A percentile compares a stretch with the other conserved stretches of the same genome.
phyloP scores from a whole-genome alignment of 2,113 vertebrate species.

The Candoia aspera region DNA sequence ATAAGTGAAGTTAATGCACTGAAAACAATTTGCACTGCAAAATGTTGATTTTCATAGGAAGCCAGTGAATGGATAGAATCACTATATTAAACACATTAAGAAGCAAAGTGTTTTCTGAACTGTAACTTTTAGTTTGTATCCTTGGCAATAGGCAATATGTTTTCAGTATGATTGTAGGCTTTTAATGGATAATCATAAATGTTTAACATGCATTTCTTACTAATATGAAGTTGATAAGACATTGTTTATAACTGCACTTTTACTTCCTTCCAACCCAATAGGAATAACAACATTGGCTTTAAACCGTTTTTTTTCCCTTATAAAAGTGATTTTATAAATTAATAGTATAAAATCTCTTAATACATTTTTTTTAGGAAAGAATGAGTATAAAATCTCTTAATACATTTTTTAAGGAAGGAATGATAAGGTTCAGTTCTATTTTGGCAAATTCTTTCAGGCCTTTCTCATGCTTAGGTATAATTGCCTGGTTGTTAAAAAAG shows the following conservation, averaged over 20 bases:
- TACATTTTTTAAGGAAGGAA: not conserved
- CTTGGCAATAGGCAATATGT: conserved; percentile 26
- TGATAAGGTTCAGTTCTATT: not conserved
- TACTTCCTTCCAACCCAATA: conserved; percentile 33
- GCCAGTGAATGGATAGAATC: conserved; percentile 13
- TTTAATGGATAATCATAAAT: conserved; percentile 24
- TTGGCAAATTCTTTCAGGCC: not conserved
- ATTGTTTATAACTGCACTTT: conserved; percentile 5
- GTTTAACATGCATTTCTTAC: conserved; percentile 25
- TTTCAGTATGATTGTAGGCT: conserved; percentile 8
- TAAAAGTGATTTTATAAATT: conserved; percentile 31
- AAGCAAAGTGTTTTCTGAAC: not conserved
- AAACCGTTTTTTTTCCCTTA: conserved; percentile 35
- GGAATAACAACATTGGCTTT: conserved; percentile 55
- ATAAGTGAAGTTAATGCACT: not conserved
- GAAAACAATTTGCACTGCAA: not conserved
- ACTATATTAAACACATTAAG: not conserved
- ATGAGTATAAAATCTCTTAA: not conserved
- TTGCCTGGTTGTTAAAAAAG: not conserved
- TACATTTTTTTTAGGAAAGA: not conserved
- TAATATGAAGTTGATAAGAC: conserved; percentile 7
- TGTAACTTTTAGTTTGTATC: conserved; percentile 17
- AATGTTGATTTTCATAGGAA: not conserved
- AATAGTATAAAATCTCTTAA: not conserved
- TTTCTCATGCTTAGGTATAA: not conserved